A percentile compares a stretch with the other conserved stretches of the same genome.
Evolutionary conservation across 2,797 vertebrate genomes (phyloP).

Genomic region (Avahi laniger): DNA sequence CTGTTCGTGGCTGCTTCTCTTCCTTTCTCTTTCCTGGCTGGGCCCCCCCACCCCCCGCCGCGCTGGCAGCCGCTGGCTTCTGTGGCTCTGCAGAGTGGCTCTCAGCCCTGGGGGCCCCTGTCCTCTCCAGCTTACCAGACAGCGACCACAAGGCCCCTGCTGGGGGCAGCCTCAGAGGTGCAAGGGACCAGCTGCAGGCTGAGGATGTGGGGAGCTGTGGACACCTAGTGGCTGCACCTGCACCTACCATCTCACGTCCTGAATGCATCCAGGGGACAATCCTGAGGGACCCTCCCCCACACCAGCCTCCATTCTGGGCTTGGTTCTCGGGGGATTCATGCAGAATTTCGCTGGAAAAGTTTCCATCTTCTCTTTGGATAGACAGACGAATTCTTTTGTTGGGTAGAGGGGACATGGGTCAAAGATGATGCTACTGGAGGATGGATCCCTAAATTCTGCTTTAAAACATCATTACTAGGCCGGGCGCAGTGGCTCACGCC

Average conservation of each 20-base stretch:
- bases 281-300: neutral
- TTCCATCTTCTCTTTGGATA: neutral
- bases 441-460: neutral
- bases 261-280: neutral
- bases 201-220: neutral
- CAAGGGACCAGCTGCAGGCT: neutral
- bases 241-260: rapidly evolving
- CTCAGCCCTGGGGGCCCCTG: neutral
- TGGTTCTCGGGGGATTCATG: neutral
- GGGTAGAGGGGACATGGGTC: neutral
- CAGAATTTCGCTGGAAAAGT: neutral
- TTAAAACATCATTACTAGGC: neutral
- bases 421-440: neutral
- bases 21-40: neutral
- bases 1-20: neutral
- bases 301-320: neutral
- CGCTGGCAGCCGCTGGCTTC: neutral
- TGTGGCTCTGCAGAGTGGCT: neutral
- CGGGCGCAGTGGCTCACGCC: too few species aligned
- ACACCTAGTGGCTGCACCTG: slow-evolving; percentile 53
- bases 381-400: neutral
- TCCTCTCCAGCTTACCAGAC: neutral
- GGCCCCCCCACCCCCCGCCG: neutral
- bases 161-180: neutral
- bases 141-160: neutral